Conservation (phyloP, 2,797 vertebrate genomes). For the Spheniscus humboldti region DNA sequence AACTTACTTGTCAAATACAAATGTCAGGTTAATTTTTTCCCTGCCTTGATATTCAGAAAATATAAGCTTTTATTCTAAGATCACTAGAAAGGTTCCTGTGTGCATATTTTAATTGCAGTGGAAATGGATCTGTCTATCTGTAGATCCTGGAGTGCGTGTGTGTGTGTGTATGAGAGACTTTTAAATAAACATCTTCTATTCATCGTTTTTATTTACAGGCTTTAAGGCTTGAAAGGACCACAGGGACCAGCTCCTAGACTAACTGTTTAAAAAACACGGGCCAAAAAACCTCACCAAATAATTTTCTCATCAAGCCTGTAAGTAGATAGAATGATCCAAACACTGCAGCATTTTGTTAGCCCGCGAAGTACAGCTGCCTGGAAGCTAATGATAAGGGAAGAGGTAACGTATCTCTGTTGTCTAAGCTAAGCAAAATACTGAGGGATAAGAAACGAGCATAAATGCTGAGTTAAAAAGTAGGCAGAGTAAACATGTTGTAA, state of each 20-base stretch:
- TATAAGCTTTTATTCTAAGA: background rate
- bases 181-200: background rate
- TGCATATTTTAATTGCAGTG: background rate
- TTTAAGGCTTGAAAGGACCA: background rate
- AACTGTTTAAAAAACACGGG: background rate
- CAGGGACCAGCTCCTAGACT: background rate
- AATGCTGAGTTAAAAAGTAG: background rate
- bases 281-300: too few relatives aligned
- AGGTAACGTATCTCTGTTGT: background rate
- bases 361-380: background rate
- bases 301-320: background rate
- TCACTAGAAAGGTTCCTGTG: background rate
- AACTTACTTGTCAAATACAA: background rate
- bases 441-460: background rate
- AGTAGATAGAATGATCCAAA: background rate
- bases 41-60: background rate
- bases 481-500: rapidly evolving
- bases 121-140: background rate
- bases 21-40: background rate
- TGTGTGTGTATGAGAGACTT: background rate
- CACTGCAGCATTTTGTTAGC: background rate
- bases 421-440: background rate
- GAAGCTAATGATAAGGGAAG: background rate
- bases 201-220: background rate
- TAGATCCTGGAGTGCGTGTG: background rate